Evolutionary conservation across 2,888 invertebrate species (phyloP).

Genomic region (Germaria angustata): DNA sequence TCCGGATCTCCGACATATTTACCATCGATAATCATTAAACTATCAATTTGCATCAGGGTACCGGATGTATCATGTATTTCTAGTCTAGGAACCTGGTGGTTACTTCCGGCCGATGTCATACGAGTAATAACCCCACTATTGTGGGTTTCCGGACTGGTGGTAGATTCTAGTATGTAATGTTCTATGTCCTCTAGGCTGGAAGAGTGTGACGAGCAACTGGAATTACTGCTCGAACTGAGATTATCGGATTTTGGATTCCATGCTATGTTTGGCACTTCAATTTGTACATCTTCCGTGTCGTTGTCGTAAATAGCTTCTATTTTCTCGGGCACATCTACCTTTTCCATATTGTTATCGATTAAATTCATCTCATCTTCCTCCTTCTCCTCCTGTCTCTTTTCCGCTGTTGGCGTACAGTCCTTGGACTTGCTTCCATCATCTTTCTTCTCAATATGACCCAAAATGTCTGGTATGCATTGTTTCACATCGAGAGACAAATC

Average conservation of each 20-base stretch:
- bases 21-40: slow-evolving; percentile 82
- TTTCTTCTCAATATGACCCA: slow-evolving; percentile 75
- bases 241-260: slow-evolving; percentile 82
- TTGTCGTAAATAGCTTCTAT: slow-evolving; percentile 70
- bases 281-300: slow-evolving; percentile 79
- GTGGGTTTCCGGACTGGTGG: slow-evolving; percentile 80
- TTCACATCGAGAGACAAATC: slow-evolving; percentile 78
- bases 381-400: slow-evolving; percentile 71
- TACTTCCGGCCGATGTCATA: slow-evolving; percentile 58
- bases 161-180: slow-evolving; percentile 80
- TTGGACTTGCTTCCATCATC: slow-evolving; percentile 44
- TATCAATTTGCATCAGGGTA: slow-evolving; percentile 84
- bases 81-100: slow-evolving; percentile 83
- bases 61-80: slow-evolving; percentile 88
- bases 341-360: slow-evolving; percentile 74
- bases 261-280: slow-evolving; percentile 83
- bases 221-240: slow-evolving; percentile 72
- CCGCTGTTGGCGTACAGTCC: slow-evolving; percentile 53
- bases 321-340: slow-evolving; percentile 77
- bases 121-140: slow-evolving; percentile 70
- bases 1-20: slow-evolving; percentile 80
- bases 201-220: slow-evolving; percentile 80
- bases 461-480: slow-evolving; percentile 78
- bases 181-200: slow-evolving; percentile 80
- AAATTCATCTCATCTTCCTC: slow-evolving; percentile 72